Evolutionary conservation across 2,888 invertebrate species (phyloP).

Genomic region (Netelia melanura): DNA sequence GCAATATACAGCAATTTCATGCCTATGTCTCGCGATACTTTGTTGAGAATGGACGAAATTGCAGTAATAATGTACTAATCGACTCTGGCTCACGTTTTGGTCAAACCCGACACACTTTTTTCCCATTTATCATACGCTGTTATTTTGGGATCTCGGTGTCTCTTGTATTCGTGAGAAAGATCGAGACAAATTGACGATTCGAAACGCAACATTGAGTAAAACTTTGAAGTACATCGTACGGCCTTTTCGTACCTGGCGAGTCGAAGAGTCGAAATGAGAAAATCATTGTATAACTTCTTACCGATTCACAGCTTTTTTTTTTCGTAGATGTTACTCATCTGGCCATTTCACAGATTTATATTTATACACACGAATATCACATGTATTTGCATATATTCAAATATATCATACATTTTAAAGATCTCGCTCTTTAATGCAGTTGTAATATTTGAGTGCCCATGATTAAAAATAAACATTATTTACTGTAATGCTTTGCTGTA

Average conservation of each 20-base stretch:
- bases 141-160: background rate
- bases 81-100: constrained; percentile 26
- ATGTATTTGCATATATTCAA: constrained; percentile 2
- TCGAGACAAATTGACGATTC: too few species aligned
- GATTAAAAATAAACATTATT: constrained; percentile 59
- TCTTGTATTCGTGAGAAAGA: background rate
- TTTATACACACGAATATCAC: constrained; percentile 40
- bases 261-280: constrained; percentile 8
- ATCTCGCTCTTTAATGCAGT: constrained; percentile 57
- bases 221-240: background rate
- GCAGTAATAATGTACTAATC: constrained; percentile 27
- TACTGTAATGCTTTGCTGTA: constrained; percentile 31
- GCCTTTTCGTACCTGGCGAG: constrained; percentile 1
- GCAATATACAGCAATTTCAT: constrained; percentile 8
- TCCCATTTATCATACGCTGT: background rate
- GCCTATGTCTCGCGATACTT: constrained; percentile 12
- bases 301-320: constrained; percentile 34
- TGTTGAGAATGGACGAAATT: constrained; percentile 14
- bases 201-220: background rate
- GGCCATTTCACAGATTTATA: constrained; percentile 53
- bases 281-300: constrained; percentile 17
- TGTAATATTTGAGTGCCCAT: constrained; percentile 44
- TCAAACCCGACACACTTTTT: background rate
- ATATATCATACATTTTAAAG: constrained; percentile 43
- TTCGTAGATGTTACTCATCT: constrained; percentile 28